Base-by-base conservation (phyloP, 2,113 vertebrate species). In the Pseudorasbora parva region DNA sequence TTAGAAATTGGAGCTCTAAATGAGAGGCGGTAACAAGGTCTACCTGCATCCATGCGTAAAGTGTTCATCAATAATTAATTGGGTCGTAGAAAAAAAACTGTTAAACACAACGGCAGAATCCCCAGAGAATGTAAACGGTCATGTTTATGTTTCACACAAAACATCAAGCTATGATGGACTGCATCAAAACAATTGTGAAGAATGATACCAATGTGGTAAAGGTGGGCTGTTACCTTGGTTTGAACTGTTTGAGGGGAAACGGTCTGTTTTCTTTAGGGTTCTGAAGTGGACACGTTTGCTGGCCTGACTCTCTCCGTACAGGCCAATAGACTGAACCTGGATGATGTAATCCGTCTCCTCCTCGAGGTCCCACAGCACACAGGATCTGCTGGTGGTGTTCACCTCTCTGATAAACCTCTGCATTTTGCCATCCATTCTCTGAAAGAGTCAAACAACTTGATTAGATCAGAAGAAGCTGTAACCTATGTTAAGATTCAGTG, bases 351-450 rank as follows among this genome's bases (percentile, higher is more conserved):
- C 95, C 0, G 96, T 97, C 73, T 99, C 97, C 86, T 99, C 97
- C 0, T 97, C 97, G 91, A 98, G 91, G 88, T 98, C 97, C 97
- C 98, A 99, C 14, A 99, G 96, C 71, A 98, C 96, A 2, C 97
- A 99, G 45, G 97, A 96, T 7, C 96, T 94, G 59, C 96, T 99
- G 82, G 97, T 98, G 86, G 98, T 99, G 92, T 99, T 99, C 87
- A 99, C 97, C 89, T 99, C 98, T 21, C 98, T 93, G 92, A 99
- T 99, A 89, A 98, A 97, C 72, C 97, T 93, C 92, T 97, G 97
- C 94, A 95, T 96, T 47, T 97, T 97, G 23, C 97, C 96, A 0
- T 99, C 98, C 86, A 98, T 97, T 86, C 96, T 94, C 98, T 99
- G 92, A 64, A 79, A 41, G n/a, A 83, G 60, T 17, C n/a, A 11